Evolutionary conservation across 2,888 invertebrate species (phyloP).

Genomic region (Drosophila flavopinicola): DNA sequence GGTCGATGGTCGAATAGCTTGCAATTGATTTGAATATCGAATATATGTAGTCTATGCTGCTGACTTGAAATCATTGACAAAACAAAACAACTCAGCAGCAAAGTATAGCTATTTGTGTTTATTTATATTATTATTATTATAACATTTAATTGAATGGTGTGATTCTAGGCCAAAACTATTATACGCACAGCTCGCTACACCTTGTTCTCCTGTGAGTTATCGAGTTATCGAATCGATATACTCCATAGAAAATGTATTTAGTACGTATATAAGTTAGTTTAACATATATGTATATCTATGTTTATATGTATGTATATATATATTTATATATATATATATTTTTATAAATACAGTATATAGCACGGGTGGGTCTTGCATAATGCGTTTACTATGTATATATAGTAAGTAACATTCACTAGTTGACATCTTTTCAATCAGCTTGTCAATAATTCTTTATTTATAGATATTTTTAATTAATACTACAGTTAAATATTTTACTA

Average conservation of each 20-base stretch:
- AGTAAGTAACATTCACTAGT: conserved; percentile 43
- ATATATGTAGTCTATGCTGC: neutral
- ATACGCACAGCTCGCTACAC: conserved; percentile 15
- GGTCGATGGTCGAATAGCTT: neutral
- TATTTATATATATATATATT: conserved; percentile 6
- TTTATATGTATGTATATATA: conserved; percentile 21
- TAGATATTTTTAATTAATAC: conserved; percentile 27
- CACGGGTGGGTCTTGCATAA: conserved; percentile 67
- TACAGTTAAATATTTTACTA: conserved; percentile 34
- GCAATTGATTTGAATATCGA: neutral
- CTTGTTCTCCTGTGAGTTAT: neutral
- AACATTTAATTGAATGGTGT: neutral
- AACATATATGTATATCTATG: conserved; percentile 19
- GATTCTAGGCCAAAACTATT: neutral
- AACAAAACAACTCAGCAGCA: too few species aligned
- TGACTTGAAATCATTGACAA: too few species aligned
- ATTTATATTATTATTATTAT: neutral
- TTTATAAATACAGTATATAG: conserved; percentile 41
- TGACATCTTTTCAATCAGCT: conserved; percentile 23
- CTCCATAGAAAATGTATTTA: conserved; percentile 23
- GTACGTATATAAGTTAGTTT: conserved; percentile 26
- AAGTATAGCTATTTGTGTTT: too few species aligned
- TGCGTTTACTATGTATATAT: conserved; percentile 45
- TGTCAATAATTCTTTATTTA: conserved; percentile 15
- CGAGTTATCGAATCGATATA: conserved; percentile 7